Base-by-base conservation (phyloP, 1,140 invertebrate genomes). In the Drosophila yakuba region DNA sequence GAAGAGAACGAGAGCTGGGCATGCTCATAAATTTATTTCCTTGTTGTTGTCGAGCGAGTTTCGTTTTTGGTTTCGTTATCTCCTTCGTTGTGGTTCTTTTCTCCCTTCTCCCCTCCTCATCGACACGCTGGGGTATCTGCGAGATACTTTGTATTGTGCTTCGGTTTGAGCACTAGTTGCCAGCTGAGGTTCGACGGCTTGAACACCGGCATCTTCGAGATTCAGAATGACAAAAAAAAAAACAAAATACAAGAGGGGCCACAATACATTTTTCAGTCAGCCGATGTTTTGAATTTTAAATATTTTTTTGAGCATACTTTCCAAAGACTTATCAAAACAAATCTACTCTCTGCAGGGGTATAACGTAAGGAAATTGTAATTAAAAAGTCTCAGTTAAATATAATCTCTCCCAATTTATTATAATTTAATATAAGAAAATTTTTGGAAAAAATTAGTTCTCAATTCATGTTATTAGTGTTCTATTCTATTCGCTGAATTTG, bases 1-100 rank as follows among this genome's bases (percentile, higher is more conserved):
- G 15, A 3, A 20, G 51, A 36, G 51, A 48, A 51, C 32, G 39
- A 45, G 35, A 35, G 80, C 63, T 52, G 62, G 44, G 79, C 63
- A 83, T 84, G 80, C 76, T 84, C 84, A 80, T 89, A 88, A 89
- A 88, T 89, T 89, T 73, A 78, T 89, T 80, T 80, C 50, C 55
- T 74, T 86, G 62, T 67, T 61, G 66, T 84, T 78, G 72, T 67
- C 52, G 74, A 77, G 73, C 81, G 48, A 67, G 78, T 86, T 85
- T 86, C 76, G 71, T 59, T 47, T 68, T 71, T 36, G 68, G 54
- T 72, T 81, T 71, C 66, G 64, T 72, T 85, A 78, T 84, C 81
- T 77, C 73, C 78, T 67, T n/a, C 56, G 39, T 50, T 82, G 69
- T 45, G 57, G 67, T 51, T 63, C 44, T 41, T 32, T 47, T 35